These are phyloP conservation scores for Lathamus discolor DNA, from an alignment of 2,113 vertebrate species.

Conservation along the genomic window DNA sequence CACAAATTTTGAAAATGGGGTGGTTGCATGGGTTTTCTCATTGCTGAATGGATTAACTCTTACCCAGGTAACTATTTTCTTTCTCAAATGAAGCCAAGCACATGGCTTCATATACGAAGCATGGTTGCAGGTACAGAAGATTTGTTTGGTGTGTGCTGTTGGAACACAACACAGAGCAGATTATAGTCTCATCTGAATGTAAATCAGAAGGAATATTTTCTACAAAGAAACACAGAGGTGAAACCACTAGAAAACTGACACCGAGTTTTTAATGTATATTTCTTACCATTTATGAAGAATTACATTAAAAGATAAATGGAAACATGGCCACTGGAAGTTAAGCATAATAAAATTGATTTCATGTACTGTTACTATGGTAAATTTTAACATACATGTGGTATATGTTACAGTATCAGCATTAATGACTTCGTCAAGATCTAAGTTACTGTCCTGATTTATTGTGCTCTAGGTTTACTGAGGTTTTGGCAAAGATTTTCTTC, in stretches of 20 bases:
- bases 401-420: background rate
- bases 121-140: background rate
- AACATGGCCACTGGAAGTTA: background rate
- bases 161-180: background rate
- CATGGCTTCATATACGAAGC: background rate
- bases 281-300: background rate
- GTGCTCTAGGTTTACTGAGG: background rate
- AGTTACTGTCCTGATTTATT: background rate
- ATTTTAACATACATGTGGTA: background rate
- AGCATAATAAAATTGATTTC: background rate
- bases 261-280: background rate
- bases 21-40: background rate
- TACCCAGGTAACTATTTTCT: background rate
- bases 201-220: background rate
- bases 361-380: background rate
- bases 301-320: background rate
- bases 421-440: background rate
- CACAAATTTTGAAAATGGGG: background rate
- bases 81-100: background rate
- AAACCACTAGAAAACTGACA: background rate
- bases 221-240: background rate
- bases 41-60: background rate
- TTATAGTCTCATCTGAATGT: background rate
- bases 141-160: background rate
- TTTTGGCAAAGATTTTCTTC: background rate